A percentile compares a stretch with the other conserved stretches of the same genome.
These are phyloP conservation scores for Hippocampus guttulatus DNA, from an alignment of 2,113 vertebrate species.

Conservation along the genomic window DNA sequence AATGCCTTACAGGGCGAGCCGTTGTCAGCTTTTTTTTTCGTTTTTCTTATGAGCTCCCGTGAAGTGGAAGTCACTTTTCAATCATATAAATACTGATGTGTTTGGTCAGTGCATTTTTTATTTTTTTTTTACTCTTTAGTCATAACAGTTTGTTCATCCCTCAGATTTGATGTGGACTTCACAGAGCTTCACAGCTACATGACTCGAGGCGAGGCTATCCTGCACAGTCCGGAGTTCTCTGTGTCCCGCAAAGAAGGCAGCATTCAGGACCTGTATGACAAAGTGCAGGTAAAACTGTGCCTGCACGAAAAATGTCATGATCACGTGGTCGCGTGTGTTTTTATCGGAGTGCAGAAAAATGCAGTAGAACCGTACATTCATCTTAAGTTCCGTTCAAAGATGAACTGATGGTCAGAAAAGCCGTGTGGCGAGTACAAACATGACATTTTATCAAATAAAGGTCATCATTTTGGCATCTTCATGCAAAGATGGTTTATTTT, in stretches of 20 bases:
- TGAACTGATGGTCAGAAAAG: neutral
- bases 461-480: no score
- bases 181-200: constrained; percentile 98
- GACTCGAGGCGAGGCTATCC: constrained; percentile 90
- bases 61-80: no score
- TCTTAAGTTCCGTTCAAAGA: neutral
- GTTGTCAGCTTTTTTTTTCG: no score
- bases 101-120: no score
- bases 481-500: no score
- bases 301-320: neutral
- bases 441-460: no score
- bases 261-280: constrained; percentile 89
- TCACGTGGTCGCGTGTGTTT: neutral
- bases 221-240: constrained; percentile 91
- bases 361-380: no score
- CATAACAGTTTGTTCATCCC: neutral
- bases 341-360: neutral
- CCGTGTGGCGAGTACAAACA: no score
- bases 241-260: constrained; percentile 86
- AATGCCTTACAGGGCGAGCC: no score
- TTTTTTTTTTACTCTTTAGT: neutral
- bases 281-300: constrained; percentile 74
- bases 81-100: no score
- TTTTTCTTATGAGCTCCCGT: no score
- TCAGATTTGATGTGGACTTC: constrained; percentile 91